Conservation (phyloP, 2,888 invertebrate species). For the Bhutanitis thaidina region DNA sequence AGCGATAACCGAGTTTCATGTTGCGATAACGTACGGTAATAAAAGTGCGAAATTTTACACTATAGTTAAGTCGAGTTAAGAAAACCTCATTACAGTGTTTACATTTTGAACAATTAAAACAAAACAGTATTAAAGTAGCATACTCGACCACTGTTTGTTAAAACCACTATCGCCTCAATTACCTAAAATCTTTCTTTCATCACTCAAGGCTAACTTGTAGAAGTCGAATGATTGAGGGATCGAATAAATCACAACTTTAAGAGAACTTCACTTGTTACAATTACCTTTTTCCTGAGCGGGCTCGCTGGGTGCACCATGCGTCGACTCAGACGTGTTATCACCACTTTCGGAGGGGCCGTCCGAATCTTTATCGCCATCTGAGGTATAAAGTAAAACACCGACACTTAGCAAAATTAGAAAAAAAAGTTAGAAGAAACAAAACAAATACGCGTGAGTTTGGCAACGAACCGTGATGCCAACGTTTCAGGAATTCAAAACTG, state of each 20-base stretch:
- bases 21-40: conserved; percentile 14
- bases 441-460: conserved; percentile 6
- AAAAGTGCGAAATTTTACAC: conserved; percentile 14
- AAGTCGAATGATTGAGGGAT: too few relatives aligned
- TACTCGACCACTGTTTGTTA: too few relatives aligned
- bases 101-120: not conserved
- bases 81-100: not conserved
- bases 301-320: conserved; percentile 65
- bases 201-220: too few relatives aligned
- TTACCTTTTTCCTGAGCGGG: conserved; percentile 76
- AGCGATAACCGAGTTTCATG: conserved; percentile 12
- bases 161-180: too few relatives aligned
- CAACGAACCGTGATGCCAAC: conserved; percentile 71
- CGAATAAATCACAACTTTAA: too few relatives aligned
- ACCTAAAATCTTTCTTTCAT: too few relatives aligned
- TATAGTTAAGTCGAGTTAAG: conserved; percentile 5
- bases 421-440: not conserved
- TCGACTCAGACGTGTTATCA: conserved; percentile 74
- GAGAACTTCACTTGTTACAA: not conserved
- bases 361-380: conserved; percentile 78
- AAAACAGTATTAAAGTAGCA: too few relatives aligned
- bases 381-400: conserved; percentile 34
- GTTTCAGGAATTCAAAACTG: conserved; percentile 70
- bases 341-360: conserved; percentile 75
- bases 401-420: conserved; percentile 25